Evolutionary conservation across 2,888 invertebrate species (phyloP).

Genomic region (Drosophila kuntzei): DNA sequence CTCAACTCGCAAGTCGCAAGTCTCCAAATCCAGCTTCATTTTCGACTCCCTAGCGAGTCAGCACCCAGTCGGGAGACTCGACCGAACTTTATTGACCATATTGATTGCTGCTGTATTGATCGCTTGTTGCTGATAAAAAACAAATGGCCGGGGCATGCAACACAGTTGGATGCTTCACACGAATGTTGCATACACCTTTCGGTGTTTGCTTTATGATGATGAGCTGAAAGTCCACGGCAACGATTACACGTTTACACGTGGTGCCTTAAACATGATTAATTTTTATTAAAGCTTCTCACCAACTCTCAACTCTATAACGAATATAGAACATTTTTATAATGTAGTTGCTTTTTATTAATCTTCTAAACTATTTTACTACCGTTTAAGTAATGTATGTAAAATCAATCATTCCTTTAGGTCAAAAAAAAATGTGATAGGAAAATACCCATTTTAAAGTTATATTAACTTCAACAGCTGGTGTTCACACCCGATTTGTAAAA

Average conservation of each 20-base stretch:
- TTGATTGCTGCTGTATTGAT: conserved; percentile 81
- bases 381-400: too few relatives aligned
- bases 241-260: conserved; percentile 38
- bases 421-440: too few relatives aligned
- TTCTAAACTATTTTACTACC: too few relatives aligned
- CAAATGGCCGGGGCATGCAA: conserved; percentile 46
- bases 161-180: conserved; percentile 65
- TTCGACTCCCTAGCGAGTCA: conserved; percentile 48
- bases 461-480: too few relatives aligned
- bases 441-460: too few relatives aligned
- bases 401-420: too few relatives aligned
- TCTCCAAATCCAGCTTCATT: conserved; percentile 19
- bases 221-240: conserved; percentile 10
- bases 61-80: conserved; percentile 16
- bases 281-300: not conserved
- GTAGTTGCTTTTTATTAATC: too few relatives aligned
- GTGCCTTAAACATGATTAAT: not conserved
- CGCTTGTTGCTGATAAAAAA: conserved; percentile 72
- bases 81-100: conserved; percentile 79
- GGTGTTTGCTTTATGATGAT: conserved; percentile 54
- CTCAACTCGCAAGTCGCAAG: not conserved
- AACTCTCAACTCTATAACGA: not conserved
- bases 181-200: conserved; percentile 29
- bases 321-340: not conserved
- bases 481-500: too few relatives aligned